These are phyloP conservation scores for Typhlichthys subterraneus DNA, from an alignment of 2,797 vertebrate genomes.

Conservation along the genomic window DNA sequence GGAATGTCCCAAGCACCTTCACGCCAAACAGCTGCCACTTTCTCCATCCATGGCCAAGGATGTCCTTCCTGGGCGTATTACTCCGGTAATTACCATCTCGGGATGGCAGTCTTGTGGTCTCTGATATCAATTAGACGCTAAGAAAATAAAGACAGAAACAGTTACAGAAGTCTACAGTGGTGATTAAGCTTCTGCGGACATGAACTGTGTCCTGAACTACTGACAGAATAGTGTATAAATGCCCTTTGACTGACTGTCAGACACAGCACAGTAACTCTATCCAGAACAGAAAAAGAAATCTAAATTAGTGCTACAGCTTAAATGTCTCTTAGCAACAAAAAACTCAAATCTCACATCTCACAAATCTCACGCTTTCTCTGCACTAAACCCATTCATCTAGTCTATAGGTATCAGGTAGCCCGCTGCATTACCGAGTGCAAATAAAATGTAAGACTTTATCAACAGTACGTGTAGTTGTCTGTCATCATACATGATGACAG, in stretches of 20 bases:
- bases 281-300: background rate
- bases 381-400: too few relatives aligned
- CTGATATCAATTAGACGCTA: constrained; percentile 43
- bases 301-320: background rate
- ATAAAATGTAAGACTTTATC: background rate
- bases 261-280: constrained; percentile 16
- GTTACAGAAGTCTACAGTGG: constrained; percentile 34
- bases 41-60: constrained; percentile 25
- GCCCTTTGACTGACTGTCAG: constrained; percentile 14
- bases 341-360: too few relatives aligned
- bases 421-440: background rate
- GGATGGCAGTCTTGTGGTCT: constrained; percentile 42
- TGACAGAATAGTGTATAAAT: constrained; percentile 43
- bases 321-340: background rate
- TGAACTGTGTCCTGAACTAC: constrained; percentile 20
- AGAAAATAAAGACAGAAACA: constrained; percentile 46
- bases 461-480: background rate
- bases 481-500: too few relatives aligned
- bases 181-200: constrained; percentile 23
- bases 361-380: too few relatives aligned
- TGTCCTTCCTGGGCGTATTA: constrained; percentile 51
- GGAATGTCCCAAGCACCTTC: constrained; percentile 54
- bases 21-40: constrained; percentile 61
- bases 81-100: constrained; percentile 57
- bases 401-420: too few relatives aligned